A percentile compares a stretch with the other conserved stretches of the same genome.
Evolutionary conservation across 2,888 invertebrate species (phyloP).

Genomic region (Patella depressa): DNA sequence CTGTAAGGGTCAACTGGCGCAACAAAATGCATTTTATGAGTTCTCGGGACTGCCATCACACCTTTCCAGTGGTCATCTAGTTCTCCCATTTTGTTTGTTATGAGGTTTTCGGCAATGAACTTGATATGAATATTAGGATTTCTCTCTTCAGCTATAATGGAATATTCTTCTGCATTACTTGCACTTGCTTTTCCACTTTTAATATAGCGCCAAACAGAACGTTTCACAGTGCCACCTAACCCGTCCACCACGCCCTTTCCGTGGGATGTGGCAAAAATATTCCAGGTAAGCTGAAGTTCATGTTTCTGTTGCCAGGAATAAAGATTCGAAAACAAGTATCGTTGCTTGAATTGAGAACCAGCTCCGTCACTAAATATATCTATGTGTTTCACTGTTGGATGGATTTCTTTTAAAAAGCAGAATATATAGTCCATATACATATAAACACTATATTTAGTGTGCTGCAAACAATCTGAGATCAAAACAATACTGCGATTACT

Average conservation of each 20-base stretch:
- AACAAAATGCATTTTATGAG: not conserved
- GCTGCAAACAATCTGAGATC: not conserved
- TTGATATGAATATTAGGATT: not conserved
- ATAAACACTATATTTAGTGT: not conserved
- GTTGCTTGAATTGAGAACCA: not conserved
- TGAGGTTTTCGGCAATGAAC: not conserved
- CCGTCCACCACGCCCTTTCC: constrained; percentile 22
- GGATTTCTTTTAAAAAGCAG: not conserved
- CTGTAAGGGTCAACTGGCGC: not conserved
- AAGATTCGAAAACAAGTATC: not conserved
- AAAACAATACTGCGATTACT: not conserved
- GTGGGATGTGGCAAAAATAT: constrained; percentile 19
- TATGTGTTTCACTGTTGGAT: not conserved
- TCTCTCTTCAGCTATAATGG: not conserved
- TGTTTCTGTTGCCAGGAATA: not conserved
- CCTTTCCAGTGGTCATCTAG: not conserved
- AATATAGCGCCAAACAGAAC: not conserved
- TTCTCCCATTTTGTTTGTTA: not conserved
- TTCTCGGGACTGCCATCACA: not conserved
- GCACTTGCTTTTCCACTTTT: not conserved
- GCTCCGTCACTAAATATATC: not conserved
- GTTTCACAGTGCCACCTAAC: not conserved
- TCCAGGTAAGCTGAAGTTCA: constrained; percentile 9
- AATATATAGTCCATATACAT: not conserved
- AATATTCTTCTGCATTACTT: not conserved